Evolutionary conservation across 2,888 invertebrate genomes (phyloP), one percentile per base, ranked within the genome.

Genomic region (Eumacrocentrus americanus): DNA sequence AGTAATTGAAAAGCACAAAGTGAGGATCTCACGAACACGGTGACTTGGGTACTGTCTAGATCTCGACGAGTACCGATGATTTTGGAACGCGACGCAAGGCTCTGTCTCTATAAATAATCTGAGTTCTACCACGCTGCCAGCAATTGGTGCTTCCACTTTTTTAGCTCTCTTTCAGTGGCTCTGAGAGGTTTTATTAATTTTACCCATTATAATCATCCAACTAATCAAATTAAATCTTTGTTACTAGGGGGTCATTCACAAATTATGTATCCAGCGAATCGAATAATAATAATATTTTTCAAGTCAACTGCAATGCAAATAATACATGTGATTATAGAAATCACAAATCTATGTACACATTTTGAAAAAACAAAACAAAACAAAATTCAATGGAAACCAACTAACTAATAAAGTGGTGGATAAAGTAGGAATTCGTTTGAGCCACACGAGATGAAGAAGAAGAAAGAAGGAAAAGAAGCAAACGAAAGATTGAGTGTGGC

Each of bases 61-160:
- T 68, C 53, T 44, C 61, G 29, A 61, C 59, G 66, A 63, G 59
- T 61, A 70, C 74, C 68, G 72, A 74, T 55, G 69, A 72, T 77
- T 78, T 77, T 76, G 76, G 78, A 78, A 77, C 76, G 73, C 73
- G 75, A 68, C 74, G 65, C 77, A 75, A 76, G 29, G 78, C 79
- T 78, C 79, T 74, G 76, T 71, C 69, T 74, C 79, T 80, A 80
- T 79, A 78, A 80, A 80, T 80, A 80, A 77, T 75, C 74, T 73
- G 66, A 70, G n/a, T 35, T 66, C 62, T 68, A 69, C 69, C 67
- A 68, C 69, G 70, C 70, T 73, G 76, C 77, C 74, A 74, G 72
- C 70, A 67, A 69, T 70, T 61, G 67, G 61, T 65, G 64, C 66
- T 67, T 65, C 56, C 38, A 42, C 57, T 47, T 42, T 23, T 37